Evolutionary conservation across 1,140 invertebrate genomes (phyloP).

Genomic region (Bombus superbus): DNA sequence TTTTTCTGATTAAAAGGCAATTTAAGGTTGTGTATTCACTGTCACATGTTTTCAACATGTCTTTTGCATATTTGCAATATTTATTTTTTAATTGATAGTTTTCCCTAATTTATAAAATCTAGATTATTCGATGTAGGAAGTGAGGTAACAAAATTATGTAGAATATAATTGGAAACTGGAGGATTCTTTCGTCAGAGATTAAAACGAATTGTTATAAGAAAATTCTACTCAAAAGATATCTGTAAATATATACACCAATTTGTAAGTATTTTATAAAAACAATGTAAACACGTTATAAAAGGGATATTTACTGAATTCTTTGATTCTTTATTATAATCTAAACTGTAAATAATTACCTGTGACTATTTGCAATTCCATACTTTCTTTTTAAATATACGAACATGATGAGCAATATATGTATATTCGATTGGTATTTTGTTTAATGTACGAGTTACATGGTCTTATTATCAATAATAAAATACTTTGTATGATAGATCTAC

Average conservation of each 20-base stretch:
- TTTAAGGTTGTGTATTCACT: background rate
- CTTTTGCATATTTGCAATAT: background rate
- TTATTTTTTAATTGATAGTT: constrained; percentile 1
- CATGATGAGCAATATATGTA: background rate
- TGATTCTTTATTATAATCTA: constrained; percentile 8
- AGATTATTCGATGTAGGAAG: background rate
- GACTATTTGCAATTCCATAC: constrained; percentile 39
- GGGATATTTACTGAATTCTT: constrained; percentile 3
- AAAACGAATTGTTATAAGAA: background rate
- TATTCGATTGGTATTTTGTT: constrained; percentile 10
- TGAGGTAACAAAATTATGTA: background rate
- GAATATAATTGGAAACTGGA: background rate
- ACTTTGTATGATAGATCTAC: background rate
- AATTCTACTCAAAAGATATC: background rate
- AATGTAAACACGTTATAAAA: constrained; percentile 13
- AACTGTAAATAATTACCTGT: constrained; percentile 14
- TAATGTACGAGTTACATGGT: constrained; percentile 17
- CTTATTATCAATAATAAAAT: constrained; percentile 34
- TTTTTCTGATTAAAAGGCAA: background rate
- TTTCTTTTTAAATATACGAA: background rate
- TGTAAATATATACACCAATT: background rate
- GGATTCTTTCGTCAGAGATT: background rate
- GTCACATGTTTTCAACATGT: background rate
- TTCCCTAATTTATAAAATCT: background rate
- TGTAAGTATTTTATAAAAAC: constrained; percentile 22